Percentiles rank a stretch among this genome's conserved stretches.
These are phyloP conservation scores for Caenorhabditis wallacei DNA, from an alignment of 2,888 invertebrate species.

Conservation along the genomic window DNA sequence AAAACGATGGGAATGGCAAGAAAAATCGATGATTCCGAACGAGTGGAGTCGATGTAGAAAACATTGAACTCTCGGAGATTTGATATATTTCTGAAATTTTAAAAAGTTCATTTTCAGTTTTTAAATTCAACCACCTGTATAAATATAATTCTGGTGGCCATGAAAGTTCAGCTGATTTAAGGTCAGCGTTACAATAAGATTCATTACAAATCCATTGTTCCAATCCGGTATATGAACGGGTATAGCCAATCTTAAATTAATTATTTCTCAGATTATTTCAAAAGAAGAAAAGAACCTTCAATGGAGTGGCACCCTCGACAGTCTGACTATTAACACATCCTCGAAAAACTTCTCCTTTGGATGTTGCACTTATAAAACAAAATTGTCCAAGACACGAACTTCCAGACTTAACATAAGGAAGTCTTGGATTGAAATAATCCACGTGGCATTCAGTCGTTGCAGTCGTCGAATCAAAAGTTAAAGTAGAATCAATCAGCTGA, in stretches of 20 bases:
- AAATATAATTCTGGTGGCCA: constrained; percentile 70
- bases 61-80: constrained; percentile 72
- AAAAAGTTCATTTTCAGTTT: constrained; percentile 23
- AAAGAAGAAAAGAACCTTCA: constrained; percentile 46
- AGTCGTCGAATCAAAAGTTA: constrained; percentile 33
- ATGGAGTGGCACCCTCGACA: constrained; percentile 50
- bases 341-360: constrained; percentile 69
- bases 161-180: constrained; percentile 67
- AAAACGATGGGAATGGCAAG: constrained; percentile 62
- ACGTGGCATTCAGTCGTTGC: constrained; percentile 66
- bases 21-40: constrained; percentile 56
- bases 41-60: constrained; percentile 67
- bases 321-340: constrained; percentile 65
- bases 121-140: constrained; percentile 55
- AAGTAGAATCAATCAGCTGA: constrained; percentile 47
- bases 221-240: constrained; percentile 65
- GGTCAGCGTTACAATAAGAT: constrained; percentile 67
- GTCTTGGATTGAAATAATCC: constrained; percentile 68
- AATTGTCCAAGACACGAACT: constrained; percentile 65
- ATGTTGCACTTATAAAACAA: constrained; percentile 72
- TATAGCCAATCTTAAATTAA: constrained; percentile 66
- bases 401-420: constrained; percentile 66
- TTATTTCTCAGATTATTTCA: not conserved
- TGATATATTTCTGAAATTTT: constrained; percentile 69
- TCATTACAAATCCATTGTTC: constrained; percentile 72